Evolutionary conservation across 2,113 vertebrate genomes (phyloP), one percentile per base, ranked within the genome.

Genomic region (Genyomyrus donnyi): DNA sequence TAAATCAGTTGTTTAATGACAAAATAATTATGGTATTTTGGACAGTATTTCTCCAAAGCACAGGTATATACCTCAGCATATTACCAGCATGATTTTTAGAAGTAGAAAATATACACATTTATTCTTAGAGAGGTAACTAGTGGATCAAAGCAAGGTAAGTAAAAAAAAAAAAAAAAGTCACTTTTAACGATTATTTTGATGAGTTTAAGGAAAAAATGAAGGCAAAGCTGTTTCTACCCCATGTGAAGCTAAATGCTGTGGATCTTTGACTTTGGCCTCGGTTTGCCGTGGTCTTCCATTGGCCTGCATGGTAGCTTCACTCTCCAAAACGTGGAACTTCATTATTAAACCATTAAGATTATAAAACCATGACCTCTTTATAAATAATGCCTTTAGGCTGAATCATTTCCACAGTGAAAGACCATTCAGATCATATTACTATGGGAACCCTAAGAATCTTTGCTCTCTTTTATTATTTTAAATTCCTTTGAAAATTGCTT

Each of bases 401-500:
- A 83, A 42, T 83, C 42, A 83, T 45, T 45, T 42, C 5, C 77
- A 83, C 15, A 24, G 17, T 10, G 24, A 85, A 85, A 85, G 83
- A 48, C 45, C 83, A 27, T 58, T 85, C 52, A 24, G 49, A 85
- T 90, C 56, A 66, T 45, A 42, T 85, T 90, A 85, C 50, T 27
- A 66, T 90, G 83, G 39, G 35, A 90, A 86, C 80, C 35, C 17
- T 66, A 86, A 48, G n/a, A 45, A 46, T 85, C n/a, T 31, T 35
- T 24, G 83, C 21, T 24, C 24, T 46, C 21, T 46, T 10, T 46
- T 1, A n/a, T 85, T 24, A 48, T 42, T 85, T 46, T 24, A 85
- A 85, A 85, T 85, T 85, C 83, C 39, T 80, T 80, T 45, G 83
- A 85, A 85, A 85, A 46, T 48, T 85, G 83, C 39, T 46, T 85